phyloP scores from a whole-genome alignment of 2,113 vertebrate genomes.

The Anguilla japonica region DNA sequence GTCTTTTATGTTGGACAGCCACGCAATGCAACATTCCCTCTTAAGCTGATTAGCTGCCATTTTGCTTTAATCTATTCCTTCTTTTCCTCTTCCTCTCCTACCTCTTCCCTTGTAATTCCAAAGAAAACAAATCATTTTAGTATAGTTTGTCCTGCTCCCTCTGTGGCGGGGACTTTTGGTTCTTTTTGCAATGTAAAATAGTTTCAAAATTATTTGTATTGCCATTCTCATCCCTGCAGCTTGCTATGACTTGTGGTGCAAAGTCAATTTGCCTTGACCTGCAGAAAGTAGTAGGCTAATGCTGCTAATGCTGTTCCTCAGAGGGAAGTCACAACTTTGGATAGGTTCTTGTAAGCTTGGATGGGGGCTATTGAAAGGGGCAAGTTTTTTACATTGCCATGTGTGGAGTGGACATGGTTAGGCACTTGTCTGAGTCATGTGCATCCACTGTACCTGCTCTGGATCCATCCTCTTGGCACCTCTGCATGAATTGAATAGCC shows the following conservation, averaged over 20 bases:
- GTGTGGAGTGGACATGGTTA: too few species aligned
- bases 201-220: conserved; percentile 24
- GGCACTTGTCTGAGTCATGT: too few species aligned
- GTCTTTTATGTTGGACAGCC: conserved; percentile 38
- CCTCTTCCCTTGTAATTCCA: conserved; percentile 17
- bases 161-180: conserved; percentile 20
- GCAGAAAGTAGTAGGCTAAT: too few species aligned
- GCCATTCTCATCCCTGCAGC: conserved; percentile 13
- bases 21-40: conserved; percentile 30
- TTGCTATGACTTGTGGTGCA: background rate
- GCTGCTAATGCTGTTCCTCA: too few species aligned
- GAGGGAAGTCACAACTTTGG: too few species aligned
- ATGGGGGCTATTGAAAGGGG: too few species aligned
- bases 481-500: too few species aligned
- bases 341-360: too few species aligned
- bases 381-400: too few species aligned
- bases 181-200: conserved; percentile 24
- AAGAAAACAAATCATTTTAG: conserved; percentile 19
- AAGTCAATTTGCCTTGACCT: background rate
- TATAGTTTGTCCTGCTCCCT: conserved; percentile 17
- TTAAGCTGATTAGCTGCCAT: conserved; percentile 43
- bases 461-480: too few species aligned
- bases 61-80: conserved; percentile 40
- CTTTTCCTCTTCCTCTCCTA: background rate
- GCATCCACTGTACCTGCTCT: too few species aligned